These are phyloP conservation scores for Epinephelus fuscoguttatus DNA, from an alignment of 2,113 vertebrate genomes.

Conservation along the genomic window DNA sequence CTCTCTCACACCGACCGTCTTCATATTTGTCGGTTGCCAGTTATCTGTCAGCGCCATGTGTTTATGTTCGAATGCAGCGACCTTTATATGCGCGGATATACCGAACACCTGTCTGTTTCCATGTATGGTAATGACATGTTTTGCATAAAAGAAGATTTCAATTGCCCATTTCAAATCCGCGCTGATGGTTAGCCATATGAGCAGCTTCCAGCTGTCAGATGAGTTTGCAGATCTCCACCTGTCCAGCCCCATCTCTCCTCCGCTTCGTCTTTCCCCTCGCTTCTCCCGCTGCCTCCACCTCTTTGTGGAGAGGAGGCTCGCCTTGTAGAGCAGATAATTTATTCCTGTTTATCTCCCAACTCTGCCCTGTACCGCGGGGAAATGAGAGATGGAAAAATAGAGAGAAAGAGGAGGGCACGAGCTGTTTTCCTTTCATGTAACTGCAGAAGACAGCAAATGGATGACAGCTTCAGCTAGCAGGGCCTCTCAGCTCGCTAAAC, in stretches of 20 bases:
- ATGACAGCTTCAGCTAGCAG: slow-evolving; percentile 70
- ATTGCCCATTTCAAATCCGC: slow-evolving; percentile 46
- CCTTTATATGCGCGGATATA: slow-evolving; percentile 14
- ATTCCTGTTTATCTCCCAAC: slow-evolving; percentile 74
- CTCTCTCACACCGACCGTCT: slow-evolving; percentile 14
- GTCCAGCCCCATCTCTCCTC: slow-evolving; percentile 59
- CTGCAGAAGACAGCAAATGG: slow-evolving; percentile 64
- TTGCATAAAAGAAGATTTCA: slow-evolving; percentile 59
- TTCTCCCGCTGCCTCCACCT: slow-evolving; percentile 20
- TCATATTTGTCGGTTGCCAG: slow-evolving; percentile 8
- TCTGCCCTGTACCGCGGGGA: slow-evolving; percentile 56
- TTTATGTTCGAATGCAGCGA: slow-evolving; percentile 26
- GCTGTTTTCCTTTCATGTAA: slow-evolving; percentile 73
- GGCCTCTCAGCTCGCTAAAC: slow-evolving; percentile 58
- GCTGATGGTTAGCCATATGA: slow-evolving; percentile 59
- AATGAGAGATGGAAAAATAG: slow-evolving; percentile 51
- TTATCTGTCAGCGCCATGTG: slow-evolving; percentile 10
- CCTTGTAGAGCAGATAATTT: slow-evolving; percentile 62
- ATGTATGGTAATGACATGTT: slow-evolving; percentile 30
- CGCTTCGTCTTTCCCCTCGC: slow-evolving; percentile 33
- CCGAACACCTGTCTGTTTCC: slow-evolving; percentile 34
- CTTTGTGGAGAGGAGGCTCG: slow-evolving; percentile 29
- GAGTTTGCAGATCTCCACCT: slow-evolving; percentile 66
- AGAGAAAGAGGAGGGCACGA: slow-evolving; percentile 37
- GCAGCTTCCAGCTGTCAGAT: slow-evolving; percentile 66